Evolutionary conservation across 2,797 vertebrate species (phyloP), one percentile per base, ranked within the genome.

Genomic region (Neosilurus hyrtlii): DNA sequence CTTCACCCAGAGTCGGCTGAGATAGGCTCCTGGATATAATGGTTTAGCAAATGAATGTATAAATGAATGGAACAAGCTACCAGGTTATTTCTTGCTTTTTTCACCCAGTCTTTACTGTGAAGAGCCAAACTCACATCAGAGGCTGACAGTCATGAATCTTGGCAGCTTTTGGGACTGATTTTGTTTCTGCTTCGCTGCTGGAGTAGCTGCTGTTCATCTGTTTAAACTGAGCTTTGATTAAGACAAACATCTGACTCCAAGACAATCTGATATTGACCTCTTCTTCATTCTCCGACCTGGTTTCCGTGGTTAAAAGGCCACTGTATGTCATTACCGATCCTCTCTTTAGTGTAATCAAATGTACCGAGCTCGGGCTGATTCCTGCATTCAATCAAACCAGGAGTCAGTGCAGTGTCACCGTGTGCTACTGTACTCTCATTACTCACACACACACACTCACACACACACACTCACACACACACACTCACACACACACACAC

Each of bases 171-270:
- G 57, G 24, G 43, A 52, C 81, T 77, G 82, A 72, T 66, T 82
- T 6, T 11, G 3, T 82, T 43, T 83, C 78, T 76, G 59, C 77
- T 82, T 63, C 52, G 9, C 63, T 52, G 4, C 3, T 24, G 74
- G 73, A 51, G 22, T 2, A n/a, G 26, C 35, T 52, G 18, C 22
- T 51, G n/a, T 49, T 86, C n/a, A 26, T 61, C 74, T 66, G 75
- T 86, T 83, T 86, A 70, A 86, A 83, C 77, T 65, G 22, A 82
- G 71, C 86, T 82, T 71, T 82, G 85, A 85, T 85, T 83, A 81
- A 84, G 84, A 86, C 68, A 80, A 84, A 87, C 68, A 75, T 79
- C 75, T 30, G 30, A 30, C 30, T 30, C 30, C 30, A 30, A 30
- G 30, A 30, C 77, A 30, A 80, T 82, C 86, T 76, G 82, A 61